Conservation (phyloP, 2,888 invertebrate species). For the Torymus texanus region DNA sequence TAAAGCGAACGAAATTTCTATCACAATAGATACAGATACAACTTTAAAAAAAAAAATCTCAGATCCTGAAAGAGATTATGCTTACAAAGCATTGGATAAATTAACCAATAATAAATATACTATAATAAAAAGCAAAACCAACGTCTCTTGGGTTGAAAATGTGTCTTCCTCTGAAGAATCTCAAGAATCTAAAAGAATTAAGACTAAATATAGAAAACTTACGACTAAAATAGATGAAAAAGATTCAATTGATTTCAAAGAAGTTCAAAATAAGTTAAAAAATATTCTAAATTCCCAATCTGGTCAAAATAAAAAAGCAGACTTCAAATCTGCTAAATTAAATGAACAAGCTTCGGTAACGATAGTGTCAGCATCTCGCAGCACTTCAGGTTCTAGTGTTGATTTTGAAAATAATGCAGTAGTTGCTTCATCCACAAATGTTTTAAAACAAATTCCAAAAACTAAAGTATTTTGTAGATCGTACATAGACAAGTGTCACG, state of each 20-base stretch:
- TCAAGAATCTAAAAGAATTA: not conserved
- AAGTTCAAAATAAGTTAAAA: slow-evolving; percentile 34
- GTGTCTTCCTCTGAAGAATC: slow-evolving; percentile 8
- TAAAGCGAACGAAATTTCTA: not conserved
- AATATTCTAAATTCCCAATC: slow-evolving; percentile 2
- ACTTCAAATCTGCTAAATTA: not conserved
- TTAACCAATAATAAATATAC: slow-evolving; percentile 57
- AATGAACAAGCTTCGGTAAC: slow-evolving; percentile 40
- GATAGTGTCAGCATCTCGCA: slow-evolving; percentile 60
- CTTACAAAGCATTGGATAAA: slow-evolving; percentile 60
- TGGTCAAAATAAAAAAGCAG: not conserved
- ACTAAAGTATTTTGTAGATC: slow-evolving; percentile 64
- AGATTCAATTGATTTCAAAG: slow-evolving; percentile 13
- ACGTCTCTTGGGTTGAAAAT: not conserved
- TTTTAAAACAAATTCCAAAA: slow-evolving; percentile 63
- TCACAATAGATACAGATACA: not conserved
- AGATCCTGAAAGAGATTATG: slow-evolving; percentile 43
- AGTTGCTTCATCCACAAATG: not conserved
- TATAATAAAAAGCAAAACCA: slow-evolving; percentile 44
- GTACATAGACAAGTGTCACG: slow-evolving; percentile 67
- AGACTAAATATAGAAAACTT: not conserved
- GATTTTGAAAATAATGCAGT: slow-evolving; percentile 46
- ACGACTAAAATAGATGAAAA: not conserved
- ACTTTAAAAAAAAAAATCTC: not conserved
- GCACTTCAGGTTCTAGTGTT: slow-evolving; percentile 58